Conservation (phyloP, 2,797 vertebrate genomes). For the Spatula versicolor region DNA sequence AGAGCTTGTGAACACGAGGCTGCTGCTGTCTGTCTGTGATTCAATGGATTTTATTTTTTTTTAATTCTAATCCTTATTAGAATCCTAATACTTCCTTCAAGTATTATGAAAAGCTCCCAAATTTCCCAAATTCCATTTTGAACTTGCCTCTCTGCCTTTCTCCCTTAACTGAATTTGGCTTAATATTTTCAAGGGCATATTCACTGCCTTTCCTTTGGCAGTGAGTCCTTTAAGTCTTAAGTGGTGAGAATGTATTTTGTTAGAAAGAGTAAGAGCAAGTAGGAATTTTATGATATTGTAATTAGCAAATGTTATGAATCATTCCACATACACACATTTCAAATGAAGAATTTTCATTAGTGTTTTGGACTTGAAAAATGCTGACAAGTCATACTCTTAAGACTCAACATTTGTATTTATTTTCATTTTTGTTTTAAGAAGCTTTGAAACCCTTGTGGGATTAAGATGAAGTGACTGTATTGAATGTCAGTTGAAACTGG, state of each 20-base stretch:
- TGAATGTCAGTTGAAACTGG: background rate
- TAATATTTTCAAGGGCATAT: constrained; percentile 3
- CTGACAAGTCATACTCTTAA: background rate
- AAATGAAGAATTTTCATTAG: background rate
- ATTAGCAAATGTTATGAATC: background rate
- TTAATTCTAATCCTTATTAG: background rate
- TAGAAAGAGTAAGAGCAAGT: background rate
- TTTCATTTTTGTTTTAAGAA: background rate
- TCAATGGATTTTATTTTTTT: background rate
- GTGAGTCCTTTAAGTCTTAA: background rate
- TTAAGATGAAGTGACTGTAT: background rate
- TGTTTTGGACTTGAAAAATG: background rate
- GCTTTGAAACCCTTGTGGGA: background rate
- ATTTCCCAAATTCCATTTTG: background rate
- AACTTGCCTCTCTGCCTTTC: background rate
- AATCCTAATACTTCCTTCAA: background rate
- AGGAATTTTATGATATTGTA: background rate
- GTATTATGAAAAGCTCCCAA: background rate
- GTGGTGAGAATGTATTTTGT: background rate
- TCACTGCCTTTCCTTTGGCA: background rate
- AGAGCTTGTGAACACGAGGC: too few species aligned
- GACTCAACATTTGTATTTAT: background rate
- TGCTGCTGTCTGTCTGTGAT: too few species aligned
- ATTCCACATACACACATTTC: background rate
- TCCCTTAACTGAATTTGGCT: background rate